Conservation (phyloP, 2,113 vertebrate genomes). For the Eidolon helvum region DNA sequence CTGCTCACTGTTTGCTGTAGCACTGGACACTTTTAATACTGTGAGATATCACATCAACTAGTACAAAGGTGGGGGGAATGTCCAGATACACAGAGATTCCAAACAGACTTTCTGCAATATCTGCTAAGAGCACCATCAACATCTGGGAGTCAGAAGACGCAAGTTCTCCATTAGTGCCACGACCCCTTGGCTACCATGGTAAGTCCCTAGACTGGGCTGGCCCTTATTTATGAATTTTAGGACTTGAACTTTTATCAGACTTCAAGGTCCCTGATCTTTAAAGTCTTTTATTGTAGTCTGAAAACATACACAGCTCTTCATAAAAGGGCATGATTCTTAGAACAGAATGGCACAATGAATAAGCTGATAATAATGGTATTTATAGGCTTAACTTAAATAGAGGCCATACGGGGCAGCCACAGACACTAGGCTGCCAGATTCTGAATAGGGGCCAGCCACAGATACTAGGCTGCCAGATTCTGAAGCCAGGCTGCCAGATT, state of each 20-base stretch:
- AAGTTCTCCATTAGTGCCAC: background rate
- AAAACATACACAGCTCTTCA: background rate
- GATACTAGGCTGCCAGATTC: background rate
- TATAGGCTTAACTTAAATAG: background rate
- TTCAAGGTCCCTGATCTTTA: background rate
- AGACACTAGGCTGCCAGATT: background rate
- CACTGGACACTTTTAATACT: fast-evolving
- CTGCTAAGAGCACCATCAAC: background rate
- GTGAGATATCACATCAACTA: background rate
- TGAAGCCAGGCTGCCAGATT: background rate
- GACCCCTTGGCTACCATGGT: too few species aligned
- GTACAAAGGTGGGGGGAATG: background rate
- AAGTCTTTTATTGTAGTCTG: background rate
- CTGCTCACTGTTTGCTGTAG: background rate
- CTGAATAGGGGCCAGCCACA: too few species aligned
- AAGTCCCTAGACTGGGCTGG: background rate
- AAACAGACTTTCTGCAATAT: background rate
- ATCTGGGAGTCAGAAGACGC: background rate
- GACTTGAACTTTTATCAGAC: background rate
- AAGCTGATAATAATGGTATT: background rate
- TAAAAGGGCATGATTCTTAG: background rate
- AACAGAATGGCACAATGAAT: background rate
- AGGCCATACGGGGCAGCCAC: background rate
- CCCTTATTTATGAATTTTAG: background rate
- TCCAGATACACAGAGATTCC: background rate